Percentiles rank a stretch among this genome's conserved stretches.
Evolutionary conservation across 2,888 invertebrate genomes (phyloP).

Genomic region (Chaetogeoica ovagalla): DNA sequence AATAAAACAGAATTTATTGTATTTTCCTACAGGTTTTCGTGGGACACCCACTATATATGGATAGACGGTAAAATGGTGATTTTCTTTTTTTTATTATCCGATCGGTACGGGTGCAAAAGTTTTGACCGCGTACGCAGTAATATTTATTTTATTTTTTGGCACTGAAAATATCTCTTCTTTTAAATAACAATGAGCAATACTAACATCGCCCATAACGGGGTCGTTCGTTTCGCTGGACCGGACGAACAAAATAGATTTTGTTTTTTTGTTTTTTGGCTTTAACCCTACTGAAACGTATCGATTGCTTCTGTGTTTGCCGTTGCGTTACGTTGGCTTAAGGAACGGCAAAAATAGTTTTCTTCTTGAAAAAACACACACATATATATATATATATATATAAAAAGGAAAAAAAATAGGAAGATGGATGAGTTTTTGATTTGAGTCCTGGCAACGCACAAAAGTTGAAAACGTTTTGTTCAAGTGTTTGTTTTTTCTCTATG

Average conservation of each 20-base stretch:
- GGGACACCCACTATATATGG: too few relatives aligned
- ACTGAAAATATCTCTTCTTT: background rate
- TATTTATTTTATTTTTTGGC: constrained; percentile 7
- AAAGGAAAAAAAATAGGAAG: background rate
- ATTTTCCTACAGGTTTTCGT: too few relatives aligned
- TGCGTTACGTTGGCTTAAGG: background rate
- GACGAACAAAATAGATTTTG: background rate
- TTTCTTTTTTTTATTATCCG: background rate
- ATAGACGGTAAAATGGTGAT: too few relatives aligned
- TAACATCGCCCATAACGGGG: background rate
- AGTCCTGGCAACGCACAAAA: background rate
- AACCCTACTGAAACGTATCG: constrained; percentile 5
- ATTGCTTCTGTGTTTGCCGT: background rate
- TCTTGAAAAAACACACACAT: background rate
- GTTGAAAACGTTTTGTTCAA: background rate
- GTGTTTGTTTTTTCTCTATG: background rate
- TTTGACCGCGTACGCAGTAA: background rate
- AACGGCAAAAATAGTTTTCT: background rate
- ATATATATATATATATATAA: background rate
- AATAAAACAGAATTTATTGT: too few relatives aligned
- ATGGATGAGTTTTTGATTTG: constrained; percentile 7
- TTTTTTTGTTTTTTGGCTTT: constrained; percentile 9
- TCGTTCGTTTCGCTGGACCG: background rate
- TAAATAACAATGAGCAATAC: constrained; percentile 1
- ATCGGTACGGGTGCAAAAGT: too few relatives aligned